Evolutionary conservation across 2,113 vertebrate species (phyloP).

Genomic region (Indicator maculatus): DNA sequence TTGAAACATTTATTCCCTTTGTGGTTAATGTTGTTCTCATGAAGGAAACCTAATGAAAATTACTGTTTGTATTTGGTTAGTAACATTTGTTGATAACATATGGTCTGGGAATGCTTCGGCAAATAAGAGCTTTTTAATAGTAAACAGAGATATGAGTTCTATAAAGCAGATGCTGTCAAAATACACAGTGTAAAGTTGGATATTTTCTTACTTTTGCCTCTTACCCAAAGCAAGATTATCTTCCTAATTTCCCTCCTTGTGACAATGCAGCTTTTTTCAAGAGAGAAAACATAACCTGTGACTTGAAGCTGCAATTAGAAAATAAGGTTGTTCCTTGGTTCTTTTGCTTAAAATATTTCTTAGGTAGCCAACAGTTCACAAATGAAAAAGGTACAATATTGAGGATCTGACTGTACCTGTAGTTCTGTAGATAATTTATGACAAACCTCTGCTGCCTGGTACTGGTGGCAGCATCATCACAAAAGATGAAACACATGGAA

Average conservation of each 20-base stretch:
- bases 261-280: slow-evolving; percentile 5
- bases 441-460: background rate
- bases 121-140: slow-evolving; percentile 85
- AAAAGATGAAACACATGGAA: background rate
- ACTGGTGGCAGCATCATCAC: background rate
- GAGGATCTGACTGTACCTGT: background rate
- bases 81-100: slow-evolving; percentile 85
- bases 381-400: background rate
- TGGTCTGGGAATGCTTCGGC: slow-evolving; percentile 81
- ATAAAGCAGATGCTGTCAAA: slow-evolving; percentile 78
- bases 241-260: slow-evolving; percentile 12
- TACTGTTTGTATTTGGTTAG: slow-evolving; percentile 82
- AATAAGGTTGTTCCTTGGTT: slow-evolving; percentile 41
- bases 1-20: slow-evolving; percentile 78
- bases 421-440: background rate
- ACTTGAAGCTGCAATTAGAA: slow-evolving; percentile 7
- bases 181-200: slow-evolving; percentile 55
- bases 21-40: slow-evolving; percentile 72
- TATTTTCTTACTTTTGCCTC: slow-evolving; percentile 39
- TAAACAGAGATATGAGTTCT: slow-evolving; percentile 78
- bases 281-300: slow-evolving; percentile 34
- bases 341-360: slow-evolving; percentile 34
- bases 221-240: slow-evolving; percentile 20
- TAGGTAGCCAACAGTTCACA: background rate
- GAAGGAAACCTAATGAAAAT: slow-evolving; percentile 81